A percentile compares a stretch with the other conserved stretches of the same genome.
These are phyloP conservation scores for Rhagoletis pomonella DNA, from an alignment of 1,140 invertebrate genomes.

Conservation along the genomic window DNA sequence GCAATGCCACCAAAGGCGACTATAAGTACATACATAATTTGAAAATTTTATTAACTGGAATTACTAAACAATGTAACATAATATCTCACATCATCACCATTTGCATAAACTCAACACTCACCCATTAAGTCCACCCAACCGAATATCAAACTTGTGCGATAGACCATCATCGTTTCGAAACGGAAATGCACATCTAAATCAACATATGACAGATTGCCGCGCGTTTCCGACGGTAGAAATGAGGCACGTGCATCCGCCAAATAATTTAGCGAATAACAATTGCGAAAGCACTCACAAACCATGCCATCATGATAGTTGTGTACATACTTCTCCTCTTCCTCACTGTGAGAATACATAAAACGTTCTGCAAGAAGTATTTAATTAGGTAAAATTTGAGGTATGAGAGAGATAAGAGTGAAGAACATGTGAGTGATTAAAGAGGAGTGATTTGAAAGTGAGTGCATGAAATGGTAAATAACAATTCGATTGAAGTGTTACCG, in stretches of 20 bases:
- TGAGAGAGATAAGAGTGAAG: background rate
- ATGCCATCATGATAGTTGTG: slow-evolving; percentile 65
- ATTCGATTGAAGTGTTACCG: slow-evolving; percentile 59
- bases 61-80: background rate
- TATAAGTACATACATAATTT: slow-evolving; percentile 59
- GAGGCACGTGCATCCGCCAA: slow-evolving; percentile 68
- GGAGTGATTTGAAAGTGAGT: background rate
- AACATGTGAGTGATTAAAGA: background rate
- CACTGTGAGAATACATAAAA: slow-evolving; percentile 64
- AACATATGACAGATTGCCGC: slow-evolving; percentile 66
- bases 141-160: slow-evolving; percentile 70
- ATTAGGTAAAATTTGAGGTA: background rate
- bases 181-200: slow-evolving; percentile 70
- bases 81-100: background rate
- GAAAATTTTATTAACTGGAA: too few relatives aligned
- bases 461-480: slow-evolving; percentile 8
- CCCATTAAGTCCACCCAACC: slow-evolving; percentile 72
- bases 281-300: slow-evolving; percentile 70
- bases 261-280: slow-evolving; percentile 71
- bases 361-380: slow-evolving; percentile 55
- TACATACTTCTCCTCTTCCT: slow-evolving; percentile 65
- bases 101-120: slow-evolving; percentile 63
- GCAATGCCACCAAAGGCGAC: slow-evolving; percentile 85
- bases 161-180: slow-evolving; percentile 69
- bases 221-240: slow-evolving; percentile 65